Percentiles rank a stretch among this genome's conserved stretches.
Conservation (phyloP, 30 jellyfish, hydroid and myxozoan species). For the Hydra vulgaris region DNA sequence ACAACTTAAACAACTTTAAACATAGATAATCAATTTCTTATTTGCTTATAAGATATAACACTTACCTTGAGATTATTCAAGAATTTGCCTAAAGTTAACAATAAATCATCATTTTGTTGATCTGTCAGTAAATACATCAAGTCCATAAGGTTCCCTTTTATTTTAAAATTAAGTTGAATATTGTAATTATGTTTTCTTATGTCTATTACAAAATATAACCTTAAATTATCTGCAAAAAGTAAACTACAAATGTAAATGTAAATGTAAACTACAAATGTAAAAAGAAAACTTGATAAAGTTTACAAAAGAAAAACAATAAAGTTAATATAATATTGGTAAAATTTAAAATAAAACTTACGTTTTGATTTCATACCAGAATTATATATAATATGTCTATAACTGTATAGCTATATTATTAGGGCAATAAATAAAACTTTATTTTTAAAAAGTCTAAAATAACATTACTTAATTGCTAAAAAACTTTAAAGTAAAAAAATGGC, state of each 20-base stretch:
- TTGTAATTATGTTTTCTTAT: not conserved
- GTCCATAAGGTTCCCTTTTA: not conserved
- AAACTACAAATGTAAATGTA: no score
- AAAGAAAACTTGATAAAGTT: not conserved
- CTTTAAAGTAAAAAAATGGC: not conserved
- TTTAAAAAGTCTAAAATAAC: no score
- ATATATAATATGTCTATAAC: not conserved
- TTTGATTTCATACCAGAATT: not conserved
- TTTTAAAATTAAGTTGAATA: not conserved
- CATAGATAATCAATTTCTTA: no score
- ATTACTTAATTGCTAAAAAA: not conserved
- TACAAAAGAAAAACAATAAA: not conserved
- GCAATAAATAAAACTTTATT: not conserved
- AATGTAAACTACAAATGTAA: no score
- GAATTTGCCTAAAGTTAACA: not conserved
- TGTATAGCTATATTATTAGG: no score
- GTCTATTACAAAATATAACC: not conserved
- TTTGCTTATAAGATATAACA: not conserved
- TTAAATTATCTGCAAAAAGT: not conserved
- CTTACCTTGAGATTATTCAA: not conserved
- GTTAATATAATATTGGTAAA: not conserved
- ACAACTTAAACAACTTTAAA: not conserved
- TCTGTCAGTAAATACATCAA: not conserved
- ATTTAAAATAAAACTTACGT: not conserved
- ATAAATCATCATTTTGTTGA: not conserved